phyloP scores from a whole-genome alignment of 2,888 invertebrate species.

The Epistrophe grossulariae region DNA sequence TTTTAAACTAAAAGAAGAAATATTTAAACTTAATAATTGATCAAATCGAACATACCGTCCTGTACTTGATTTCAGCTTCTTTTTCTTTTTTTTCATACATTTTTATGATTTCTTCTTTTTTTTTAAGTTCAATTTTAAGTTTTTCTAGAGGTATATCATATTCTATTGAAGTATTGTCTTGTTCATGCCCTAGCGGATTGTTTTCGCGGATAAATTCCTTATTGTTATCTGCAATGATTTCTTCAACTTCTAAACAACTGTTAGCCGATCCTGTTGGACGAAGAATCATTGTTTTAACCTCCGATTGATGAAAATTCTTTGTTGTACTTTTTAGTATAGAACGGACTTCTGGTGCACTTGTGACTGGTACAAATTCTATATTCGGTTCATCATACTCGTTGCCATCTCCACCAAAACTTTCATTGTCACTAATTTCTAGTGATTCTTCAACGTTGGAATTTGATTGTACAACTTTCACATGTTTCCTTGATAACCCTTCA shows the following conservation, averaged over 20 bases:
- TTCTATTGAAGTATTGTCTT: background rate
- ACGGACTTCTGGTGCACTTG: background rate
- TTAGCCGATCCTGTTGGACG: no score
- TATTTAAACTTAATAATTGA: no score
- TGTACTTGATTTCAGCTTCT: background rate
- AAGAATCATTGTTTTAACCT: background rate
- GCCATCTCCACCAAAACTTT: background rate
- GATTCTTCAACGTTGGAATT: background rate
- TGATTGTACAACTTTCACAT: background rate
- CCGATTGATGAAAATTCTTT: background rate
- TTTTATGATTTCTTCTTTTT: background rate
- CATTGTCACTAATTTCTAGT: conserved; percentile 1
- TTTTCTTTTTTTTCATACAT: background rate
- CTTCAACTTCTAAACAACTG: background rate
- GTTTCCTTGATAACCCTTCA: background rate
- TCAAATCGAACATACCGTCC: background rate
- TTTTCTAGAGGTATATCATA: background rate
- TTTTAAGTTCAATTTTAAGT: conserved; percentile 1
- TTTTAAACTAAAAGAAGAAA: no score
- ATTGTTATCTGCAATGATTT: background rate
- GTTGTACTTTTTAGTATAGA: background rate
- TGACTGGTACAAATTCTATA: background rate
- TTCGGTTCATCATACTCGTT: conserved; percentile 6
- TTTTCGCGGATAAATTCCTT: background rate
- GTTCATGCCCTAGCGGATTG: background rate